These are phyloP conservation scores for Gasterosteus aculeatus DNA, from an alignment of 2,113 vertebrate genomes.

Conservation along the genomic window DNA sequence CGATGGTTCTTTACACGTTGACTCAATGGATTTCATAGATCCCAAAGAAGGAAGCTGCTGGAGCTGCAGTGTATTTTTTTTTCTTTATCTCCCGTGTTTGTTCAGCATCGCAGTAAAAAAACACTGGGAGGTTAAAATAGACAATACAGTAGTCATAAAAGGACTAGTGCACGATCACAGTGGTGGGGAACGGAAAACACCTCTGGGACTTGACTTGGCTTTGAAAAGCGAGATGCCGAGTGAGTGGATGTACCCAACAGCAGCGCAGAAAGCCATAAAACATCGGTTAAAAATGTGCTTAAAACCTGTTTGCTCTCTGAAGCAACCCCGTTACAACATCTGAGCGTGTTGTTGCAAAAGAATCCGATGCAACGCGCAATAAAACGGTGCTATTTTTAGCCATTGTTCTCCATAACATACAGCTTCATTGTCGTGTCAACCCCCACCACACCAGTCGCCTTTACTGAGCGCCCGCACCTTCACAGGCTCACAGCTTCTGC, in stretches of 20 bases:
- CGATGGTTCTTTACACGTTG: neutral
- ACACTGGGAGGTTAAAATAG: neutral
- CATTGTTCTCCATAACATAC: constrained; percentile 22
- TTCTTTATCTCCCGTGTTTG: neutral
- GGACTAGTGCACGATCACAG: neutral
- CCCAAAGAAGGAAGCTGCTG: neutral
- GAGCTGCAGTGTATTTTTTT: neutral
- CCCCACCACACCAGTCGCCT: constrained; percentile 15
- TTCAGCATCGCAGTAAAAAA: constrained; percentile 11
- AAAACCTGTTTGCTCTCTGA: constrained; percentile 19
- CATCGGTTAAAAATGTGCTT: constrained; percentile 5
- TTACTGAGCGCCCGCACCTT: constrained; percentile 21
- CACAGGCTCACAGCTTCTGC: constrained; percentile 5
- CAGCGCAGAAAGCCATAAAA: constrained; percentile 1
- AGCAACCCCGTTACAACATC: constrained; percentile 17
- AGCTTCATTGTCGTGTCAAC: constrained; percentile 35
- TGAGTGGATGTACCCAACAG: neutral
- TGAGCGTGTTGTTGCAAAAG: constrained; percentile 16
- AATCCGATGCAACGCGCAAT: constrained; percentile 3
- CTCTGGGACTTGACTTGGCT: neutral
- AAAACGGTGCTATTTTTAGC: constrained; percentile 42
- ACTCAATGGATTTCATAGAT: constrained; percentile 9
- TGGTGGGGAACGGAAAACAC: constrained; percentile 6
- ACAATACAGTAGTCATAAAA: constrained; percentile 1
- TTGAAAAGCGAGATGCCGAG: constrained; percentile 2